phyloP scores from a whole-genome alignment of 2,888 invertebrate species.

The Drosophila rubida region DNA sequence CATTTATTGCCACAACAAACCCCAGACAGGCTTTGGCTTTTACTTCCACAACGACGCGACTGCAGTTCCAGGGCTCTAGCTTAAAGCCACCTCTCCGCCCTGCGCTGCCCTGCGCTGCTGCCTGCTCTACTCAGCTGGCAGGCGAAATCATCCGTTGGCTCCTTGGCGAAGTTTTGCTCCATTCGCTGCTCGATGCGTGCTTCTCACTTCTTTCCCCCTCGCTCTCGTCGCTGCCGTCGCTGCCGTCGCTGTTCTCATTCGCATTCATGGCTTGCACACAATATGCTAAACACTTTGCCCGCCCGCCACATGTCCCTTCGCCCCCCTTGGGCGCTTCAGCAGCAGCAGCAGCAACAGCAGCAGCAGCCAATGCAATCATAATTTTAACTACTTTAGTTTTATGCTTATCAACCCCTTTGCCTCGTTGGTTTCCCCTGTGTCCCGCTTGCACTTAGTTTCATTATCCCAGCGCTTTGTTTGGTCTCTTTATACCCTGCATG shows the following conservation, averaged over 20 bases:
- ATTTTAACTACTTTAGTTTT: slow-evolving; percentile 79
- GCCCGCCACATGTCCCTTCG: not conserved
- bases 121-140: not conserved
- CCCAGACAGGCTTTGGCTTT: not conserved
- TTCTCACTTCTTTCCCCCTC: slow-evolving; percentile 1
- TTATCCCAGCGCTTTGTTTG: slow-evolving; percentile 66
- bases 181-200: not conserved
- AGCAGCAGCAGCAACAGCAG: slow-evolving; percentile 1
- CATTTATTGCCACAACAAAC: slow-evolving; percentile 72
- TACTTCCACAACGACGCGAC: not conserved
- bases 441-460: slow-evolving; percentile 68
- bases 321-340: not conserved
- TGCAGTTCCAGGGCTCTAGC: not conserved
- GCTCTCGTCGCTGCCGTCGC: slow-evolving; percentile 1
- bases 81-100: not conserved
- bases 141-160: not conserved
- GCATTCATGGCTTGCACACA: slow-evolving; percentile 68
- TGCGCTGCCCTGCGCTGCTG: not conserved
- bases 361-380: slow-evolving; percentile 74
- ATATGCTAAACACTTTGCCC: slow-evolving; percentile 70
- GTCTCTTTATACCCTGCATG: slow-evolving; percentile 32
- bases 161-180: slow-evolving; percentile 14
- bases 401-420: slow-evolving; percentile 28
- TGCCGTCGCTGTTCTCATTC: slow-evolving; percentile 50
- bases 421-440: not conserved